Evolutionary conservation across 2,113 vertebrate species (phyloP).

Genomic region (Prietella phreatophila): DNA sequence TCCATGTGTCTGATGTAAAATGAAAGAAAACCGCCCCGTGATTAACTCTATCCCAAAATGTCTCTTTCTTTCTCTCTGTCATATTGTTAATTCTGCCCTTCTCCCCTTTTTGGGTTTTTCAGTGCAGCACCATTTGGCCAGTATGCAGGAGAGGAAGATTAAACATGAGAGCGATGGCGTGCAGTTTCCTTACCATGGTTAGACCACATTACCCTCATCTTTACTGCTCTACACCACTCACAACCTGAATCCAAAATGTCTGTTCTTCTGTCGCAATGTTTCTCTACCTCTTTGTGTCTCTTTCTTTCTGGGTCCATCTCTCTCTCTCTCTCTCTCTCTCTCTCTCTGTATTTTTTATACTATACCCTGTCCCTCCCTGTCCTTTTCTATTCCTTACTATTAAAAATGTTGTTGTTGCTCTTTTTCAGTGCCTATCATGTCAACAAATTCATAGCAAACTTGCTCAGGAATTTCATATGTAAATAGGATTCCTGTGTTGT

Average conservation of each 20-base stretch:
- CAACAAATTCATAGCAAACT: neutral
- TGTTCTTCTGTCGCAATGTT: constrained; percentile 29
- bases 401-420: neutral
- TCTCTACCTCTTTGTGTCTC: constrained; percentile 13
- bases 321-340: constrained; percentile 14
- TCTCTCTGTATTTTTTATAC: neutral
- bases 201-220: constrained; percentile 66
- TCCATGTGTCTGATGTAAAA: constrained; percentile 10
- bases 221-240: constrained; percentile 49
- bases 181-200: constrained; percentile 81
- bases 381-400: constrained; percentile 11
- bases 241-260: constrained; percentile 50
- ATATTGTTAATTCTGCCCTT: constrained; percentile 75
- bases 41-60: constrained; percentile 47
- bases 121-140: constrained; percentile 80
- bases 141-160: constrained; percentile 80
- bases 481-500: neutral
- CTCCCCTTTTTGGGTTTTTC: constrained; percentile 77
- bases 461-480: neutral
- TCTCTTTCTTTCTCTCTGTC: constrained; percentile 42
- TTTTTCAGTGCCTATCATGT: constrained; percentile 23
- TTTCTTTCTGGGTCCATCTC: constrained; percentile 8
- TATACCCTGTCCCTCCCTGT: neutral
- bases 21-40: constrained; percentile 11
- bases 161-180: constrained; percentile 78